Evolutionary conservation across 2,113 vertebrate genomes (phyloP).

Genomic region (Stigmatopora argus): DNA sequence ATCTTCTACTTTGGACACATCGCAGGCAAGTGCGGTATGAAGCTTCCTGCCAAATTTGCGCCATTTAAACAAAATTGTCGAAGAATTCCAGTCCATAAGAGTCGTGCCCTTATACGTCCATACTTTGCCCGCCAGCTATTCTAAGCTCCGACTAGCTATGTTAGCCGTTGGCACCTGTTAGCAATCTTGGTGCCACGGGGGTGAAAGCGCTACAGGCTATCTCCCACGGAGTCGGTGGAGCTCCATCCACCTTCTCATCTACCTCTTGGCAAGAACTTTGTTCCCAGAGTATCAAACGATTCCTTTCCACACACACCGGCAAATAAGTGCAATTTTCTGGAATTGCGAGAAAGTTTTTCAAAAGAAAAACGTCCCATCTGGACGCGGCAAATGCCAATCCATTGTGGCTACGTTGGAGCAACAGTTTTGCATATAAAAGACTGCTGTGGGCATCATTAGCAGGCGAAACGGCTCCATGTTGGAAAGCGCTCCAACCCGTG

Average conservation of each 20-base stretch:
- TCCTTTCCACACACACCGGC: not conserved
- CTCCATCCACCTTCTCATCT: not conserved
- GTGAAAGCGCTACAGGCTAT: not conserved
- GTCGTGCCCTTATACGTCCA: not conserved
- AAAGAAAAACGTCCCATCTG: conserved; percentile 12
- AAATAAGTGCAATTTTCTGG: conserved; percentile 3
- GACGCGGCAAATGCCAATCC: conserved; percentile 13
- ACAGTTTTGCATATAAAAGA: conserved; percentile 18
- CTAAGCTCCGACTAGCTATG: not conserved
- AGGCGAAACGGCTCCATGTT: conserved; percentile 12
- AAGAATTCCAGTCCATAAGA: not conserved
- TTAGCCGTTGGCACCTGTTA: not conserved
- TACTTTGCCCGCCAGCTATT: not conserved
- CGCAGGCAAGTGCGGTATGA: too few species aligned
- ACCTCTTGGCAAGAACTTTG: not conserved
- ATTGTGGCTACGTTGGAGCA: not conserved
- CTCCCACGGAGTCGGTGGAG: conserved; percentile 1
- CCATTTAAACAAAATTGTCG: too few species aligned
- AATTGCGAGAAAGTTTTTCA: not conserved
- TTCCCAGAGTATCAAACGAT: conserved; percentile 1
- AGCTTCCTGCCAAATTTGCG: too few species aligned
- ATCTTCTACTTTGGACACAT: too few species aligned
- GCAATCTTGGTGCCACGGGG: conserved; percentile 3
- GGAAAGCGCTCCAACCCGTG: conserved; percentile 4
- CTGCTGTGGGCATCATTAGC: conserved; percentile 10